Evolutionary conservation across 2,888 invertebrate genomes (phyloP).

Genomic region (Nycteola revayana): DNA sequence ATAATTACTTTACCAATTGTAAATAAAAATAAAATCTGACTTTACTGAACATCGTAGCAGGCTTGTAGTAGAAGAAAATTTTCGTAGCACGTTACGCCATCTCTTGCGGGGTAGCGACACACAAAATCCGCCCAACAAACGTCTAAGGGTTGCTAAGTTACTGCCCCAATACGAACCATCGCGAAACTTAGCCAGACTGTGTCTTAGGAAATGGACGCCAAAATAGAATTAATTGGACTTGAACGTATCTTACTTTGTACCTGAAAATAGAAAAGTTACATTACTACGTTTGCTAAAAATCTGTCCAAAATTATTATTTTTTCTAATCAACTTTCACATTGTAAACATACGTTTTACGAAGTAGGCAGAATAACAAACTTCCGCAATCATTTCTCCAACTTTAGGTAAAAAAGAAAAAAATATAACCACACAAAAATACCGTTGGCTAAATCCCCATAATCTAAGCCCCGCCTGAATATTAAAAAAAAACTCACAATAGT

Average conservation of each 20-base stretch:
- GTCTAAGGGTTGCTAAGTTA: slow-evolving; percentile 16
- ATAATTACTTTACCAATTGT: too few species aligned
- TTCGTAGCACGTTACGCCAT: slow-evolving; percentile 57
- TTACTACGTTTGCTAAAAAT: not conserved
- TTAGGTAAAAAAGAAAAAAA: slow-evolving; percentile 65
- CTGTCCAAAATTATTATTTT: not conserved
- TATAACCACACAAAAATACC: slow-evolving; percentile 52
- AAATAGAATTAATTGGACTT: not conserved
- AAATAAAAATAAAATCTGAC: too few species aligned
- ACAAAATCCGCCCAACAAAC: slow-evolving; percentile 21
- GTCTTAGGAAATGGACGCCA: slow-evolving; percentile 2
- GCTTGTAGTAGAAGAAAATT: slow-evolving; percentile 3
- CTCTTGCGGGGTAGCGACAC: slow-evolving; percentile 67
- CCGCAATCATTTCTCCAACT: slow-evolving; percentile 34
- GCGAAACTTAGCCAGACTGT: slow-evolving; percentile 1
- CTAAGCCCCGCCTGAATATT: slow-evolving; percentile 74
- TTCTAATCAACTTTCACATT: not conserved
- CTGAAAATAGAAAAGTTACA: slow-evolving; percentile 1
- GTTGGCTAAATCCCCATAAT: slow-evolving; percentile 67
- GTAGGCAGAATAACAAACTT: slow-evolving; percentile 26
- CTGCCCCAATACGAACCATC: slow-evolving; percentile 38
- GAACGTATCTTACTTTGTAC: not conserved
- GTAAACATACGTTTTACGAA: slow-evolving; percentile 3
- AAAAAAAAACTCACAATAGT: slow-evolving; percentile 71
- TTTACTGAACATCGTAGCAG: too few species aligned